Base-by-base conservation (phyloP, 2,113 vertebrate genomes). In the Epinephelus moara region DNA sequence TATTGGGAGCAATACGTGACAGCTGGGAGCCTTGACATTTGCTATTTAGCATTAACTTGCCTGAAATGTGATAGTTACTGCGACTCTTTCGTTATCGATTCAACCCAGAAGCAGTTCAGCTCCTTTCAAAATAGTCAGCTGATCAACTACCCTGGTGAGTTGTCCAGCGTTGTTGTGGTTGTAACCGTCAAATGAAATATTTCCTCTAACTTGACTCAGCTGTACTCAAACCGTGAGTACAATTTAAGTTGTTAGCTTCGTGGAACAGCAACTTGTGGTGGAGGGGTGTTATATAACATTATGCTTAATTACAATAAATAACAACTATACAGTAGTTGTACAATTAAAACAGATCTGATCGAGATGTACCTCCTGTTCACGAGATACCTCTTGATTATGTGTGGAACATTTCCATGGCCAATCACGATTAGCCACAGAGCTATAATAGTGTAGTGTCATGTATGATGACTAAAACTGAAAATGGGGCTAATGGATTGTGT, bases 21-120 rank as follows among this genome's bases (percentile, higher is more conserved):
- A 21, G 0, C 4, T 25, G 1, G 7, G 9, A 10, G 45, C 21
- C 18, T 62, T 27, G 1, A 45, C 25, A 9, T 30, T 4, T 15
- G 13, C 0, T 3, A 7, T 53, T 40, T 25, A 40, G 62, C 5
- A 13, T 6, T 15, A 30, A 19, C 10, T 13, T n/a, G 2, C 2
- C 15, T 15, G 5, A 49, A 50, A 53, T 33, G 6, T 47, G 25
- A 52, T 10, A 37, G 4, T 25, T 14, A 49, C 3, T 47, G n/a
- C 12, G 6, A 13, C 10, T 1, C 17, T 52, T 80, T 84, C 61
- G n/a, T 37, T 37, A 2, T 61, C 17, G 21, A 49, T 33, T 55
- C 6, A 33, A 66, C 52, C 70, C 74, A 3, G 0, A 6, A 33
- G 19, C 37, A 62, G 17, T 52, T 78, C 9, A 53, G 15, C 37